phyloP scores from a whole-genome alignment of 1,140 invertebrate genomes.

The Dryas iulia region DNA sequence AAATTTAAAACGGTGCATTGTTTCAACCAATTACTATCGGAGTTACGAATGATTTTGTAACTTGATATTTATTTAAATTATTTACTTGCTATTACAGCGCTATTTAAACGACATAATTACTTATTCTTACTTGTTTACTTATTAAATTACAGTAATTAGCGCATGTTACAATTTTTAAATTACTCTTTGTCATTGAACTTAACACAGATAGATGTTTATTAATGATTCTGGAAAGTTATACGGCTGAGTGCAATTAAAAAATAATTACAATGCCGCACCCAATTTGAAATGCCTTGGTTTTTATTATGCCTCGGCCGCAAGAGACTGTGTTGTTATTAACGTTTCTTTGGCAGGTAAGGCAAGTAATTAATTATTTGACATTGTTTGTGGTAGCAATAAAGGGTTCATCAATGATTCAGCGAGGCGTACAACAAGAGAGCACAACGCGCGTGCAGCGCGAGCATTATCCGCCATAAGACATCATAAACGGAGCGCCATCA shows the following conservation, averaged over 20 bases:
- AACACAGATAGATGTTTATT: slow-evolving; percentile 5
- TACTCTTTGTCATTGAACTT: slow-evolving; percentile 11
- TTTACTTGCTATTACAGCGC: too few relatives aligned
- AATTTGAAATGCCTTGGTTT: slow-evolving; percentile 19
- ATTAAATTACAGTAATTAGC: too few relatives aligned
- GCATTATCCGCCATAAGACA: slow-evolving; percentile 76
- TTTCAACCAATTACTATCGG: background rate
- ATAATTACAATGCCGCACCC: slow-evolving; percentile 14
- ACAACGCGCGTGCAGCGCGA: slow-evolving; percentile 62
- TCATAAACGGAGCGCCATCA: slow-evolving; percentile 78
- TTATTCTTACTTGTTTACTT: background rate
- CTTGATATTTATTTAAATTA: background rate
- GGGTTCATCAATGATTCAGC: slow-evolving; percentile 71
- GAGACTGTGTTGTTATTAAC: slow-evolving; percentile 25
- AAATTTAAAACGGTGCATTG: background rate
- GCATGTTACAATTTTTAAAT: background rate
- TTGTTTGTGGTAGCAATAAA: slow-evolving; percentile 63
- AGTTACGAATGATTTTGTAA: background rate
- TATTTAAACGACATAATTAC: too few relatives aligned
- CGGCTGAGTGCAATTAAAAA: slow-evolving; percentile 25
- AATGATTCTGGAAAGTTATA: slow-evolving; percentile 9
- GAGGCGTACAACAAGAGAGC: too few relatives aligned
- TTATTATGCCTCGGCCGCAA: slow-evolving; percentile 24
- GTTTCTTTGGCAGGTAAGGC: slow-evolving; percentile 27
- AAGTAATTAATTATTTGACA: slow-evolving; percentile 74